These are phyloP conservation scores for Cancer borealis DNA, from an alignment of 2,888 invertebrate genomes.

Conservation along the genomic window DNA sequence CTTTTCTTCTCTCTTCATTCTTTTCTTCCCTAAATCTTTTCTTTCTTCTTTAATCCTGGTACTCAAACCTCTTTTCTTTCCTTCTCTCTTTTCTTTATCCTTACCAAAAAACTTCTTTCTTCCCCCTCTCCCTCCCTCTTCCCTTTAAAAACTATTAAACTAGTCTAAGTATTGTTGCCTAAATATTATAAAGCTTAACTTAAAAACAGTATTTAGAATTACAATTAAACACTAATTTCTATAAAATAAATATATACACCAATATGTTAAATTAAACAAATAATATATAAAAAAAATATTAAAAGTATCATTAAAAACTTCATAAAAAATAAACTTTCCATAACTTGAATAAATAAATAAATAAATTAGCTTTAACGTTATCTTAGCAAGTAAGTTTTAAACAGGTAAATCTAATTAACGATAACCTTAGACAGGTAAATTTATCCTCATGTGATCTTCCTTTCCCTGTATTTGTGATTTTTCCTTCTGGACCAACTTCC, in stretches of 20 bases:
- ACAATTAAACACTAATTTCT: slow-evolving; percentile 13
- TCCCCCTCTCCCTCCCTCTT: not conserved
- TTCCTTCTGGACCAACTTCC: not conserved
- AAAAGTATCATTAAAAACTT: not conserved
- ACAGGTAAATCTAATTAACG: slow-evolving; percentile 26
- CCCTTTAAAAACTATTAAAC: not conserved
- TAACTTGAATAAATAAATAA: not conserved
- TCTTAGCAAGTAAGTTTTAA: not conserved
- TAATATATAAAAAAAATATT: not conserved
- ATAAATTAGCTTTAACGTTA: not conserved
- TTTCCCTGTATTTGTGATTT: not conserved
- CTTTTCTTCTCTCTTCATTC: not conserved
- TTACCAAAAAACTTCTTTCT: not conserved
- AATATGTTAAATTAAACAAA: slow-evolving; percentile 5
- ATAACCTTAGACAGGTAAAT: not conserved
- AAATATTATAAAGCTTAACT: not conserved
- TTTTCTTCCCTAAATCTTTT: not conserved
- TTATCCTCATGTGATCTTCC: not conserved
- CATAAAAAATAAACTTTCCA: not conserved
- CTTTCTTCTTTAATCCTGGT: not conserved
- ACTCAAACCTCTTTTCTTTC: not conserved
- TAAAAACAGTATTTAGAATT: slow-evolving; percentile 1
- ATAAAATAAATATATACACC: not conserved
- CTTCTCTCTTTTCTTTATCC: not conserved
- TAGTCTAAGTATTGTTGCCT: not conserved